These are phyloP conservation scores for Macrocentrus cingulum DNA, from an alignment of 1,140 invertebrate genomes.

Conservation along the genomic window DNA sequence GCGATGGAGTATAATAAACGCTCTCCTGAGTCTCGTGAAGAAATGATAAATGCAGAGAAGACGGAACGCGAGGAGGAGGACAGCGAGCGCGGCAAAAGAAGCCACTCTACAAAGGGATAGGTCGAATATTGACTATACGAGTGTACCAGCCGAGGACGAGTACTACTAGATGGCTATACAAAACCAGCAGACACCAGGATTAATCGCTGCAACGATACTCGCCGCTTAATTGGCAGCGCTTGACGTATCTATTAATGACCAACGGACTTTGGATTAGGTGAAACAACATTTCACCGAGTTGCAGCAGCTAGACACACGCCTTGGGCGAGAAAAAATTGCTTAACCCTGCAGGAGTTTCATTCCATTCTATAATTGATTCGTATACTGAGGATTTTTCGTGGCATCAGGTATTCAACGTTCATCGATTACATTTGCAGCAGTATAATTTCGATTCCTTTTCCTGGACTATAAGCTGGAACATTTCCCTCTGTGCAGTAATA, in stretches of 20 bases:
- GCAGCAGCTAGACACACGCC: not conserved
- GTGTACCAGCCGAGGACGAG: too few relatives aligned
- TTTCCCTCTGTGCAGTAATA: conserved; percentile 6
- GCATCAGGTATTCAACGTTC: not conserved
- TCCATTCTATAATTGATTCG: conserved; percentile 47
- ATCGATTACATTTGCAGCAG: conserved; percentile 15
- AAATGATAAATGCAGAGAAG: not conserved
- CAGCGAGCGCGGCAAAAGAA: too few relatives aligned
- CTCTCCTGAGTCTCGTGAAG: conserved; percentile 3
- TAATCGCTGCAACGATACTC: conserved; percentile 35
- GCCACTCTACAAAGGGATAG: too few relatives aligned
- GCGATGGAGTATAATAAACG: conserved; percentile 17
- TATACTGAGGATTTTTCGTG: conserved; percentile 40
- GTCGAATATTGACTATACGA: too few relatives aligned
- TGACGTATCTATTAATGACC: conserved; percentile 48
- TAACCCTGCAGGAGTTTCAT: conserved; percentile 38
- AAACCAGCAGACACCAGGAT: conserved; percentile 31
- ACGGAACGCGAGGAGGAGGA: not conserved
- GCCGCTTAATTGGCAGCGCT: conserved; percentile 40
- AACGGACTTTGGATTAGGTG: conserved; percentile 35
- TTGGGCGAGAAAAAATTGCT: not conserved
- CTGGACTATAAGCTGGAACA: not conserved
- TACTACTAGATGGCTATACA: too few relatives aligned
- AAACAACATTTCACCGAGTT: conserved; percentile 26
- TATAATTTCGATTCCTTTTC: conserved; percentile 11